These are phyloP conservation scores for Maniola hyperantus DNA, from an alignment of 2,888 invertebrate species.

Conservation along the genomic window DNA sequence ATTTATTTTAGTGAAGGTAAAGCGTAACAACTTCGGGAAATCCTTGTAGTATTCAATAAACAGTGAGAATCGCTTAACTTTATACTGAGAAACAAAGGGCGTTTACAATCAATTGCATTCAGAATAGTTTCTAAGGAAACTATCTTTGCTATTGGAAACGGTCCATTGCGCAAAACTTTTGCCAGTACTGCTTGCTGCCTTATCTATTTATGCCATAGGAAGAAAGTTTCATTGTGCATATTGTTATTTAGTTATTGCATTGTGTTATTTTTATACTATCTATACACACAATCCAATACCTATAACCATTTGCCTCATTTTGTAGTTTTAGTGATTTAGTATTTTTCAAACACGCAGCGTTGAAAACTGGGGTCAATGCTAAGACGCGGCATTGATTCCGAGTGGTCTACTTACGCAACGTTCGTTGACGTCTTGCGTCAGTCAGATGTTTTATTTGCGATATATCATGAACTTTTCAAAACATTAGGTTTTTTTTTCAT, in stretches of 20 bases:
- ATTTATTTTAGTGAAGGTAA: not conserved
- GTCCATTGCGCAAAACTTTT: conserved; percentile 15
- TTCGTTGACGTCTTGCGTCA: no score
- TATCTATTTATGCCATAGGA: conserved; percentile 10
- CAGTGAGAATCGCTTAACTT: conserved; percentile 43
- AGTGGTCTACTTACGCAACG: no score
- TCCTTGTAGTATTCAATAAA: conserved; percentile 1
- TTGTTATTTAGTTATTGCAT: not conserved
- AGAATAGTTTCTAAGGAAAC: conserved; percentile 24
- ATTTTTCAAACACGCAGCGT: no score
- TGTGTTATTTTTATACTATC: not conserved
- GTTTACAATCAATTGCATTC: conserved; percentile 24
- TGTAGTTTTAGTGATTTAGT: no score
- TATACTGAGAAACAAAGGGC: conserved; percentile 8
- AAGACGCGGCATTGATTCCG: no score
- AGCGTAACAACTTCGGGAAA: not conserved
- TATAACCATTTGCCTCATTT: no score
- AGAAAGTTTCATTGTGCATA: conserved; percentile 13
- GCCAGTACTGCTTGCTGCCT: conserved; percentile 5
- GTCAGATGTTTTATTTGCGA: no score
- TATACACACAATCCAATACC: no score
- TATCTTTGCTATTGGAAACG: conserved; percentile 19
- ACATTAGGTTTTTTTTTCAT: no score
- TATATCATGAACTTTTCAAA: no score
- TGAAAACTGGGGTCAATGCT: no score